phyloP scores from a whole-genome alignment of 2,888 invertebrate species.

The Cyclophora punctaria region DNA sequence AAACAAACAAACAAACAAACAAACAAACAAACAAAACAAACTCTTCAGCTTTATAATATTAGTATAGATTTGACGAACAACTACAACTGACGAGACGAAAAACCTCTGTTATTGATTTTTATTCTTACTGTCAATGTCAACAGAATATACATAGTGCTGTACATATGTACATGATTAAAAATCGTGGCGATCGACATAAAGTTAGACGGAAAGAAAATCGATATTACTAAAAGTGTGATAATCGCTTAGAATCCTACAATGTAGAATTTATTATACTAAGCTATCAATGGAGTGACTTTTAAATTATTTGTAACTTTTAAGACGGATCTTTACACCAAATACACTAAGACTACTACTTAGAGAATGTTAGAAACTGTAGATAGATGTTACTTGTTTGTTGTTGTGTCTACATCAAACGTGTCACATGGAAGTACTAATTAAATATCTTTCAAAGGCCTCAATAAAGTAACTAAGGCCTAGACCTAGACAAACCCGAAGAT shows the following conservation, averaged over 20 bases:
- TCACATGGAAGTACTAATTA: slow-evolving; percentile 2
- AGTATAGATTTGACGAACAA: too few relatives aligned
- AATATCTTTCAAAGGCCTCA: not conserved
- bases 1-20: too few relatives aligned
- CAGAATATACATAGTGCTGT: too few relatives aligned
- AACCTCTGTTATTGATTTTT: too few relatives aligned
- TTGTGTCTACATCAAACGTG: slow-evolving; percentile 37
- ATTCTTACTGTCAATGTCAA: too few relatives aligned
- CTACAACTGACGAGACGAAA: too few relatives aligned
- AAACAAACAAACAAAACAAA: too few relatives aligned
- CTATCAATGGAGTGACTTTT: slow-evolving; percentile 34
- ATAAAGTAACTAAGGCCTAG: slow-evolving; percentile 1
- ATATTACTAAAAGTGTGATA: slow-evolving; percentile 29
- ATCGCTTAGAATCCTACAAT: slow-evolving; percentile 29
- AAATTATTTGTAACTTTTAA: slow-evolving; percentile 46
- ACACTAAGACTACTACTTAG: slow-evolving; percentile 64
- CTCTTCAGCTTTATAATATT: too few relatives aligned
- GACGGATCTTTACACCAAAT: slow-evolving; percentile 73
- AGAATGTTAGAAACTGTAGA: slow-evolving; percentile 38
- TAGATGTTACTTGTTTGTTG: slow-evolving; percentile 58
- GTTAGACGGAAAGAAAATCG: not conserved
- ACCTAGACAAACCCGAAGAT: slow-evolving; percentile 2
- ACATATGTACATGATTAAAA: too few relatives aligned
- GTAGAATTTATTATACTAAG: slow-evolving; percentile 26
- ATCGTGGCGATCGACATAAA: too few relatives aligned